phyloP scores from a whole-genome alignment of 1,140 invertebrate genomes.

The Philaenus spumarius region DNA sequence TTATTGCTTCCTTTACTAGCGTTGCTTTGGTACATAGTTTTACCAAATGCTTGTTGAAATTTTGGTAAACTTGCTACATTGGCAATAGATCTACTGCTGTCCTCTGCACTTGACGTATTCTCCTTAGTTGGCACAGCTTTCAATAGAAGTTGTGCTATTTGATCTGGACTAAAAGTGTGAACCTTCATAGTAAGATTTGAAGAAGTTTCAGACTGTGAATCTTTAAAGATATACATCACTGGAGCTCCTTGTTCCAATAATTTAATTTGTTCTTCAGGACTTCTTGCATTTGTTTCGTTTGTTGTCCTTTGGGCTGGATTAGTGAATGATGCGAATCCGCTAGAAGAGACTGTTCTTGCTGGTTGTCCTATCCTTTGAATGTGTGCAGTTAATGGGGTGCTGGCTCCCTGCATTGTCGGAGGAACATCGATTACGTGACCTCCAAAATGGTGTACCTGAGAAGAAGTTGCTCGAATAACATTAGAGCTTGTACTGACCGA shows the following conservation, averaged over 20 bases:
- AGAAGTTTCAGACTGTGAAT: not conserved
- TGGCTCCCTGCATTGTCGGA: not conserved
- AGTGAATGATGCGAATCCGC: too few relatives aligned
- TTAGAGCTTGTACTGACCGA: too few relatives aligned
- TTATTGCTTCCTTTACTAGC: conserved; percentile 6
- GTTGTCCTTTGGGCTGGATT: too few relatives aligned
- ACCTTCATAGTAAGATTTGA: conserved; percentile 1
- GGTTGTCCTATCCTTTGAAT: conserved; percentile 43
- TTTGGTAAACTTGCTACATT: conserved; percentile 49
- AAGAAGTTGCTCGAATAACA: too few relatives aligned
- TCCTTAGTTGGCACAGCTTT: not conserved
- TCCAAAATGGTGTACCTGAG: too few relatives aligned
- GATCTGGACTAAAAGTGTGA: not conserved
- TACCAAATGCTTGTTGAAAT: conserved; percentile 73
- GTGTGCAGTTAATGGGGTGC: conserved; percentile 37
- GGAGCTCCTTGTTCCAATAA: too few relatives aligned
- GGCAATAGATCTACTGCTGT: not conserved
- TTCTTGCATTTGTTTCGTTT: too few relatives aligned
- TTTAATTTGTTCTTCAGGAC: too few relatives aligned
- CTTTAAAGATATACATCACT: conserved; percentile 4
- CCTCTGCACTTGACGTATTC: conserved; percentile 4
- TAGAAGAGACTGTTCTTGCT: conserved; percentile 7
- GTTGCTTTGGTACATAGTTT: conserved; percentile 40
- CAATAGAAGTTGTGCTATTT: too few relatives aligned
- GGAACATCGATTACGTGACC: too few relatives aligned